A percentile compares a stretch with the other conserved stretches of the same genome.
These are phyloP conservation scores for Drosophila nigricruria DNA, from an alignment of 2,888 invertebrate genomes.

Conservation along the genomic window DNA sequence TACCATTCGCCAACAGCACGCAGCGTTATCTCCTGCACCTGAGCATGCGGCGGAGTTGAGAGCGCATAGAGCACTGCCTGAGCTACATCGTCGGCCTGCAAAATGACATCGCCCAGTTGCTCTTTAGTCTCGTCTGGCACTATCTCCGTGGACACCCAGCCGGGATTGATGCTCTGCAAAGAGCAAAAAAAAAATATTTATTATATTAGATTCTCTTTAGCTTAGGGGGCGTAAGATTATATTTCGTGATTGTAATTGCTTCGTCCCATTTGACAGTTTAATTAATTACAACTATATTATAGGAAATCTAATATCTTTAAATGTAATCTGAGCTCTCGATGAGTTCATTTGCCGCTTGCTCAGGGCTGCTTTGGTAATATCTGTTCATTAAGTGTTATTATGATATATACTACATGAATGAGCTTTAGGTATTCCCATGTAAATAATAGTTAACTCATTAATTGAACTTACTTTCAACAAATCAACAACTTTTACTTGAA, in stretches of 20 bases:
- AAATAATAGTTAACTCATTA: too few relatives aligned
- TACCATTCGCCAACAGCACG: conserved; percentile 82
- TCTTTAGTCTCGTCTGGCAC: conserved; percentile 76
- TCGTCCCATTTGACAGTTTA: not conserved
- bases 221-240: not conserved
- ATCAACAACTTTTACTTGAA: too few relatives aligned
- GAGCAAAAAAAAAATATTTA: not conserved
- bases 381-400: not conserved
- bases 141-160: conserved; percentile 83
- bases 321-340: not conserved
- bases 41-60: conserved; percentile 76
- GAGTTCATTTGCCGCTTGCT: not conserved
- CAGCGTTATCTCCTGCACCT: conserved; percentile 81
- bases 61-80: conserved; percentile 81
- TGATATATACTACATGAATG: not conserved
- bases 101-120: conserved; percentile 68
- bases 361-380: not conserved
- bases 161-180: conserved; percentile 82
- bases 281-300: not conserved
- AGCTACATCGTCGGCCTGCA: conserved; percentile 81
- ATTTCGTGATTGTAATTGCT: not conserved
- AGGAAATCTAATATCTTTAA: not conserved
- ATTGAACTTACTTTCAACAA: too few relatives aligned
- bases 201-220: not conserved
- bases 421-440: too few relatives aligned